These are phyloP conservation scores for Agrochola circellaris DNA, from an alignment of 2,888 invertebrate genomes.

Conservation along the genomic window DNA sequence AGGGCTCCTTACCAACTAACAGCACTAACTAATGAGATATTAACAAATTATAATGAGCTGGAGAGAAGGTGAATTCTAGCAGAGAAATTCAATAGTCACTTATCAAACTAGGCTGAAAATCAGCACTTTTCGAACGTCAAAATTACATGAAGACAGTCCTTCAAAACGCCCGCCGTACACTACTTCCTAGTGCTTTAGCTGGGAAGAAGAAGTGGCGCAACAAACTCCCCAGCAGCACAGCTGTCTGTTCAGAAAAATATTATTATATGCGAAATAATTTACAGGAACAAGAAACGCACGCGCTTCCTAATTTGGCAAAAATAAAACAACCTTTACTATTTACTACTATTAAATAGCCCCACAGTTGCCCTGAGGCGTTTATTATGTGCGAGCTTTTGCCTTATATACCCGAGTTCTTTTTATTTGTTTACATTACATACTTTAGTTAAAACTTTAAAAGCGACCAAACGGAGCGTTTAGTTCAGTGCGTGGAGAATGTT, in stretches of 20 bases:
- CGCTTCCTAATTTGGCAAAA: background rate
- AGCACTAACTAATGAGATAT: background rate
- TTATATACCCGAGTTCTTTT: constrained; percentile 18
- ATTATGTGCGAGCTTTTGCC: constrained; percentile 36
- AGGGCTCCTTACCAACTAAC: background rate
- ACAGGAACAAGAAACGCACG: background rate
- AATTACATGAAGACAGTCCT: too few species aligned
- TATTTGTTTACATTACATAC: constrained; percentile 52
- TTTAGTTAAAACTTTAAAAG: constrained; percentile 53
- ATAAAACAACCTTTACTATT: constrained; percentile 21
- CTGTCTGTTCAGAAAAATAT: too few species aligned
- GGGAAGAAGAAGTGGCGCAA: too few species aligned
- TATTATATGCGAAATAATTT: too few species aligned
- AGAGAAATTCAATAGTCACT: too few species aligned
- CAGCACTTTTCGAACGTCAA: too few species aligned
- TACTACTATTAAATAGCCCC: background rate
- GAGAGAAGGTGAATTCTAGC: background rate
- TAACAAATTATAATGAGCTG: background rate
- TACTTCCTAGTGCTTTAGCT: too few species aligned
- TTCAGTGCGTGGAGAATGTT: constrained; percentile 63
- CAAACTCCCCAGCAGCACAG: too few species aligned
- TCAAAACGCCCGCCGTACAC: too few species aligned
- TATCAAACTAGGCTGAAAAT: too few species aligned
- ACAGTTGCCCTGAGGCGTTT: constrained; percentile 30
- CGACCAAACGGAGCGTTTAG: constrained; percentile 3